Conservation (phyloP, 1,140 invertebrate species). For the Drosophila pachea region DNA sequence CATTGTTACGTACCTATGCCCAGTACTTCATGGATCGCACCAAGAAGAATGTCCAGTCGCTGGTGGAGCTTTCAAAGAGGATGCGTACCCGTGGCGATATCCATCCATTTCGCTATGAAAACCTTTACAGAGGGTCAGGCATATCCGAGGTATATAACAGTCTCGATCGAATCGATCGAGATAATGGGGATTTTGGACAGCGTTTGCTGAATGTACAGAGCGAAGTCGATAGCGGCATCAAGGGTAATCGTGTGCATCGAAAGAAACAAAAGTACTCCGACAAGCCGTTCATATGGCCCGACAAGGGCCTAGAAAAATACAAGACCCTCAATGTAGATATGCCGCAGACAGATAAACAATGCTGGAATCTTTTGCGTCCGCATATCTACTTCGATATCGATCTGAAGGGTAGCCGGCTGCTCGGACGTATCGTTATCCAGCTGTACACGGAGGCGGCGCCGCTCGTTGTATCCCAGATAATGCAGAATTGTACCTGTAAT, state of each 20-base stretch:
- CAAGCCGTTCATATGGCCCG: constrained; percentile 26
- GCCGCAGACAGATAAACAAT: constrained; percentile 32
- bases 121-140: no score
- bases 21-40: constrained; percentile 16
- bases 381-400: constrained; percentile 62
- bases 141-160: no score
- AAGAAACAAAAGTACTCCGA: neutral
- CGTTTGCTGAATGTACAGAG: constrained; percentile 34
- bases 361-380: constrained; percentile 56
- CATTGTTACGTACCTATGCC: neutral
- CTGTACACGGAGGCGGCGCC: constrained; percentile 73
- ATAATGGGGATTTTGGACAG: constrained; percentile 37
- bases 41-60: constrained; percentile 16
- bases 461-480: constrained; percentile 59
- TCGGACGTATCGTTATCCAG: constrained; percentile 61
- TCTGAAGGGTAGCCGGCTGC: constrained; percentile 43
- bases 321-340: constrained; percentile 36
- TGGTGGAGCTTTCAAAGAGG: constrained; percentile 15
- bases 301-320: constrained; percentile 50
- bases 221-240: constrained; percentile 46
- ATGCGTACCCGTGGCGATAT: constrained; percentile 20
- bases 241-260: neutral
- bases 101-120: constrained; percentile 13
- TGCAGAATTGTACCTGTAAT: constrained; percentile 53
- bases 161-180: constrained; percentile 15